A percentile compares a stretch with the other conserved stretches of the same genome.
Evolutionary conservation across 2,113 vertebrate genomes (phyloP).

Genomic region (Fregata magnificens): DNA sequence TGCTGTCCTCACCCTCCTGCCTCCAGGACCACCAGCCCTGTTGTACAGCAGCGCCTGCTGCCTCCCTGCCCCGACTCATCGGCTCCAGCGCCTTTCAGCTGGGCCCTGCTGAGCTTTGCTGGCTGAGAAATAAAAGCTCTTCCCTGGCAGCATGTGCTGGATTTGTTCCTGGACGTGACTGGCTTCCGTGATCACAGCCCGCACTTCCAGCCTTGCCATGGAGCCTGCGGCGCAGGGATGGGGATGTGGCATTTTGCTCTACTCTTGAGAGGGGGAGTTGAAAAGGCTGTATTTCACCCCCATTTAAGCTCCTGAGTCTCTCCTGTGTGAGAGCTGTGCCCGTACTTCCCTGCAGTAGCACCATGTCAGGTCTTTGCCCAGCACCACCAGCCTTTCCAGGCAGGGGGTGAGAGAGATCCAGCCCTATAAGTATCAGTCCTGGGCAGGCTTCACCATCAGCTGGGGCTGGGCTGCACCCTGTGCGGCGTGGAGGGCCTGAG

Average conservation of each 20-base stretch:
- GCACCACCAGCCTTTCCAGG: neutral
- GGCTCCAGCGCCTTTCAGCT: neutral
- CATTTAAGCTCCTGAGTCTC: neutral
- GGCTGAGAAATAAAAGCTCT: conserved; percentile 41
- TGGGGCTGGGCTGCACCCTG: neutral
- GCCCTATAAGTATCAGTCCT: neutral
- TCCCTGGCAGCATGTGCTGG: neutral
- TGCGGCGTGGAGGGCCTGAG: neutral
- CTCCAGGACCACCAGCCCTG: accelerated
- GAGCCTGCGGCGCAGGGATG: neutral
- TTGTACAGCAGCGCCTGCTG: neutral
- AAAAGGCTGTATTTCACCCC: neutral
- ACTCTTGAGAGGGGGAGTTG: accelerated
- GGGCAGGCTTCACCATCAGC: neutral
- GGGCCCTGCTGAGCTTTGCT: neutral
- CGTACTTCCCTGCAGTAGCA: neutral
- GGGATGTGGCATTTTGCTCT: neutral
- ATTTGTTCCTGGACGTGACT: neutral
- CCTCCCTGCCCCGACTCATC: neutral
- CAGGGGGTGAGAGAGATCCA: neutral
- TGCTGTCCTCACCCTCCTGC: neutral
- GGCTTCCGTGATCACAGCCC: neutral
- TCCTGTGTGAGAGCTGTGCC: neutral
- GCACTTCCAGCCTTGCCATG: neutral
- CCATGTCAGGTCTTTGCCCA: neutral